Conservation (phyloP, 2,797 vertebrate species). For the Petrocephalus sullivani region DNA sequence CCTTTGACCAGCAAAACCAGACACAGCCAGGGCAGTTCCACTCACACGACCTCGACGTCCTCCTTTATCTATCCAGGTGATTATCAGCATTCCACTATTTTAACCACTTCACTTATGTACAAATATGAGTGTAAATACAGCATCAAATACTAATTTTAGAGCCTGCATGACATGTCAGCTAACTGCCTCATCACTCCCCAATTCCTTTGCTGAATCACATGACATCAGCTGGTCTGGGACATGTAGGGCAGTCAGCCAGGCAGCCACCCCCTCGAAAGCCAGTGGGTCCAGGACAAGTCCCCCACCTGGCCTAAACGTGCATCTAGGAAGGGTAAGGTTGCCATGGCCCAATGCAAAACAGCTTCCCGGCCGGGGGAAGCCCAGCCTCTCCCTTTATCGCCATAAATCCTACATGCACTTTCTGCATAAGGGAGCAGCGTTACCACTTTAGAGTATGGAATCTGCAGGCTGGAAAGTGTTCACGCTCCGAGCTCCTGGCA, state of each 20-base stretch:
- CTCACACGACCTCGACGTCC: not conserved
- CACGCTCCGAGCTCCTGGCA: not conserved
- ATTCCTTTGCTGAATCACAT: not conserved
- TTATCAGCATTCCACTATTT: not conserved
- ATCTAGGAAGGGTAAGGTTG: not conserved
- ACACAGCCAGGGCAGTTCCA: not conserved
- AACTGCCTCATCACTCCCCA: too few species aligned
- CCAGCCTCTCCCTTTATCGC: not conserved
- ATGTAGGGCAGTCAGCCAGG: not conserved
- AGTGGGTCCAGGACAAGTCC: not conserved
- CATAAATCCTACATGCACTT: not conserved
- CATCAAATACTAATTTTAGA: not conserved
- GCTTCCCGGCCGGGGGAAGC: not conserved
- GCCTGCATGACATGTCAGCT: not conserved
- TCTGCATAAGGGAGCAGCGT: not conserved
- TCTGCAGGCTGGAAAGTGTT: not conserved
- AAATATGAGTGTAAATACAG: not conserved
- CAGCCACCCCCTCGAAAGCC: not conserved
- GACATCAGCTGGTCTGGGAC: not conserved
- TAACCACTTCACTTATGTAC: not conserved
- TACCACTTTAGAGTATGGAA: not conserved
- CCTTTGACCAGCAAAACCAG: not conserved
- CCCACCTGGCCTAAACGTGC: not conserved
- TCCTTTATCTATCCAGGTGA: not conserved
- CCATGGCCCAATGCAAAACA: not conserved